These are phyloP conservation scores for Polydesmus complanatus DNA, from an alignment of 2,888 invertebrate genomes.

Conservation along the genomic window DNA sequence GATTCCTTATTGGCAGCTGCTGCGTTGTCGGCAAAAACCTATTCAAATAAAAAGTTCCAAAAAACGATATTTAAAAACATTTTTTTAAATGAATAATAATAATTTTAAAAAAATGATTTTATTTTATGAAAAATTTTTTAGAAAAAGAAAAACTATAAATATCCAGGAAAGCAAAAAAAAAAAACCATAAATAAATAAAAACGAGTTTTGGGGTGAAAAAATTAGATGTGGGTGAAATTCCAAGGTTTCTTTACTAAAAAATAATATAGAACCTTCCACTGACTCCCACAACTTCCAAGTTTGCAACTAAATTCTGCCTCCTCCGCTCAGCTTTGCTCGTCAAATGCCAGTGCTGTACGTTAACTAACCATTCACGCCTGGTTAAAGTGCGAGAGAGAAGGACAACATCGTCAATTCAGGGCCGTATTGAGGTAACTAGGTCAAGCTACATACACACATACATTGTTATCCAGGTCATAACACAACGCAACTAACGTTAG, in stretches of 20 bases:
- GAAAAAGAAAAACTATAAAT: neutral
- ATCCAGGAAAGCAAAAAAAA: neutral
- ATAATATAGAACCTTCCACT: neutral
- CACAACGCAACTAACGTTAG: too few species aligned
- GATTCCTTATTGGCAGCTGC: conserved; percentile 4
- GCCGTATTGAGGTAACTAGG: neutral
- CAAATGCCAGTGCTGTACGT: neutral
- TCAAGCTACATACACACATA: neutral
- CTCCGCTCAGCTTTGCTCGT: neutral
- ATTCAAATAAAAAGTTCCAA: neutral
- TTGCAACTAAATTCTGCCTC: neutral
- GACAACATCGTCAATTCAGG: neutral
- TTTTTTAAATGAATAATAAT: neutral
- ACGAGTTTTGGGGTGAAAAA: neutral
- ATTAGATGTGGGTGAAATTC: neutral
- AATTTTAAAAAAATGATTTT: too few species aligned
- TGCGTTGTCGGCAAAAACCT: conserved; percentile 5
- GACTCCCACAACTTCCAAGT: neutral
- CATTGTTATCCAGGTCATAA: neutral
- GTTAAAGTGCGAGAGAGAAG: neutral
- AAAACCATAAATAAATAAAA: neutral
- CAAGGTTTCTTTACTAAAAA: neutral
- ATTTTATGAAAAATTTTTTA: neutral
- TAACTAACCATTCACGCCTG: neutral
- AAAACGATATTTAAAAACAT: neutral